These are phyloP conservation scores for Baccha elongata DNA, from an alignment of 2,888 invertebrate species.

Conservation along the genomic window DNA sequence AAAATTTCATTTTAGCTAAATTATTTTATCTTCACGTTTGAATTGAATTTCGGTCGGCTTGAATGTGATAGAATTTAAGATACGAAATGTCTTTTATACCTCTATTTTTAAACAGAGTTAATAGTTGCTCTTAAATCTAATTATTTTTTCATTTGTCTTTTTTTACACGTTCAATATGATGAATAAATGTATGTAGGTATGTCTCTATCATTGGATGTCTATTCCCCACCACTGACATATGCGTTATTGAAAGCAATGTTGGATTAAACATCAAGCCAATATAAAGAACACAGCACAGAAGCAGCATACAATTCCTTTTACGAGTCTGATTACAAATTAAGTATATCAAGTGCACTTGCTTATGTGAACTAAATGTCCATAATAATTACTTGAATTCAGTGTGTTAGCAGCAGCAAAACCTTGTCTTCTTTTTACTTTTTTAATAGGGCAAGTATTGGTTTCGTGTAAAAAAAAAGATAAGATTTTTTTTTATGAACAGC, in stretches of 20 bases:
- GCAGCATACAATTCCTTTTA: conserved; percentile 58
- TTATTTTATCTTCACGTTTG: conserved; percentile 5
- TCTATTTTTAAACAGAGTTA: not conserved
- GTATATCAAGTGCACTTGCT: conserved; percentile 40
- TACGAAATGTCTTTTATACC: conserved; percentile 62
- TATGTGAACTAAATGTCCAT: conserved; percentile 61
- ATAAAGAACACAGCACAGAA: conserved; percentile 51
- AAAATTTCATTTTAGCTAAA: conserved; percentile 53
- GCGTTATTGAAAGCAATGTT: conserved; percentile 47
- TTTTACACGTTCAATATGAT: conserved; percentile 1
- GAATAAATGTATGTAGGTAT: conserved; percentile 26
- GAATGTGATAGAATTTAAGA: conserved; percentile 38
- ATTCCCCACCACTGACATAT: conserved; percentile 28
- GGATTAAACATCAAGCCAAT: conserved; percentile 22
- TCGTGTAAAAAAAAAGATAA: too few relatives aligned
- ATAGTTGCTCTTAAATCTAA: conserved; percentile 21
- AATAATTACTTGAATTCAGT: conserved; percentile 1
- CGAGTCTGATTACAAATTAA: conserved; percentile 48
- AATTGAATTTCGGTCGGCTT: conserved; percentile 43
- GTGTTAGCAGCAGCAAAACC: conserved; percentile 41
- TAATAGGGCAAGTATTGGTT: too few relatives aligned
- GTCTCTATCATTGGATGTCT: conserved; percentile 35
- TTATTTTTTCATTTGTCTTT: conserved; percentile 12
- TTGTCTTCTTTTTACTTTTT: conserved; percentile 50
- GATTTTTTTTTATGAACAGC: too few relatives aligned